Evolutionary conservation across 2,888 invertebrate species (phyloP), one percentile per base, ranked within the genome.

Genomic region (Xestia xanthographa): DNA sequence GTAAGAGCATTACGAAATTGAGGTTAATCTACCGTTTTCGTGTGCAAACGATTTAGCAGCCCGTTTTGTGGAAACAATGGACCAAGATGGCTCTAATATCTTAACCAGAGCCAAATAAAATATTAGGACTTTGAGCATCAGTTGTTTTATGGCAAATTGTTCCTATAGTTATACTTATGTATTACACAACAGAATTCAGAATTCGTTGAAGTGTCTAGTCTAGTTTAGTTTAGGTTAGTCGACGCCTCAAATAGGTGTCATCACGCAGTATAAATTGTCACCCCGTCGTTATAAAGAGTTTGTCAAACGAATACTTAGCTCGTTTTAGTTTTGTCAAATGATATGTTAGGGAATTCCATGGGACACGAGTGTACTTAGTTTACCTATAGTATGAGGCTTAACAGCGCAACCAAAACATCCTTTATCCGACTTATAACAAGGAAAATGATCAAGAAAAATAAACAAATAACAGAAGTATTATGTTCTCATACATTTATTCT

Each of bases 21-120:
- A 88, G 87, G 89, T 86, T 88, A 88, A 87, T 88, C 89, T 87
- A 66, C 83, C 68, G 80, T 78, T 87, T 83, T 87, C 87, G 87
- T 88, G 89, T 80, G 87, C 86, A 82, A 87, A 79, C 66, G 69
- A 76, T 78, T 75, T 79, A 81, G 82, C 75, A 74, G 81, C 68
- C 62, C 71, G 73, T 75, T 86, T 80, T 74, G 71, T 78, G 76
- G 78, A 85, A 86, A 86, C 85, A 85, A 86, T 85, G 85, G 70
- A 60, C 68, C 58, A 79, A 78, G 75, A 86, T 77, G 71, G 81
- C 63, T 77, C 71, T 77, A 70, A 77, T 80, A 68, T 78, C 63
- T 66, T 71, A 77, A 68, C 82, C 38, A 62, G 69, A 63, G 63
- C 69, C 72, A 81, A 82, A 84, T 84, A 84, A 84, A 84, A 81